These are phyloP conservation scores for Sterrhoptilus dennistouni DNA, from an alignment of 2,113 vertebrate species.

Conservation along the genomic window DNA sequence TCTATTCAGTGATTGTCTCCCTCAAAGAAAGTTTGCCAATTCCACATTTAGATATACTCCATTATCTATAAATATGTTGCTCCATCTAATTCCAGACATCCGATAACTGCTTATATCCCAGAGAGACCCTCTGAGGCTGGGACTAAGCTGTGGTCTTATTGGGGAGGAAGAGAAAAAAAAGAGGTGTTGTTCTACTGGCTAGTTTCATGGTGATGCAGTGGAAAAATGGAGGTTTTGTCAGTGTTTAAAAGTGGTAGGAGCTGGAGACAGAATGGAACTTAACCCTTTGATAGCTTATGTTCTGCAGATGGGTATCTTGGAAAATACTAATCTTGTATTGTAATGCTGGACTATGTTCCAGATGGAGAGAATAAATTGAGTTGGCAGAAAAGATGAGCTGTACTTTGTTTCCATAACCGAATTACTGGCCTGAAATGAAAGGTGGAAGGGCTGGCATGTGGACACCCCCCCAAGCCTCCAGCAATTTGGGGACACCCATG, in stretches of 20 bases:
- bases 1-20: background rate
- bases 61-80: background rate
- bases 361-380: slow-evolving; percentile 31
- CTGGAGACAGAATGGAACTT: background rate
- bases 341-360: background rate
- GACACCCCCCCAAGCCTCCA: background rate
- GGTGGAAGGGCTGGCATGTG: background rate
- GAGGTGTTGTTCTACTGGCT: background rate
- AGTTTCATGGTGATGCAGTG: background rate
- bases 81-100: background rate
- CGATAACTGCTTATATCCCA: background rate
- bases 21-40: background rate
- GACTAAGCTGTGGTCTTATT: background rate
- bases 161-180: background rate
- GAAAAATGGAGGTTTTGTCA: background rate
- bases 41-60: background rate
- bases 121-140: background rate
- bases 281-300: background rate
- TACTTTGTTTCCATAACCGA: background rate
- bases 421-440: background rate
- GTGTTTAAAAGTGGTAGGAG: background rate
- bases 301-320: slow-evolving; percentile 31
- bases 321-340: background rate
- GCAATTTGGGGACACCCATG: background rate
- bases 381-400: background rate